phyloP scores from a whole-genome alignment of 2,888 invertebrate genomes.

The Caenorhabditis sulstoni region DNA sequence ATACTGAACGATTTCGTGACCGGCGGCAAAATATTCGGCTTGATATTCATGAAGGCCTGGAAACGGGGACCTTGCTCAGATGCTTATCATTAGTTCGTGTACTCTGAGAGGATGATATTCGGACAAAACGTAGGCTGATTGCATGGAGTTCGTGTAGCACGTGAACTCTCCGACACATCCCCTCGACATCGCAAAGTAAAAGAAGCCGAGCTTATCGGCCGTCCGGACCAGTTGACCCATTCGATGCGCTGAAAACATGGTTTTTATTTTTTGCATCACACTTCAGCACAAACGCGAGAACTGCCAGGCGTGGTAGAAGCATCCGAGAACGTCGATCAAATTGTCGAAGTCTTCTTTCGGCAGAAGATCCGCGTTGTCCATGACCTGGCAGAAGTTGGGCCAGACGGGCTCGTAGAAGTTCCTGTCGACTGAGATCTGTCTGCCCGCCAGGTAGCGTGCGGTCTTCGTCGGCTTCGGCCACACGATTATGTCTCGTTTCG shows the following conservation, averaged over 20 bases:
- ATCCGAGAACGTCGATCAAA: slow-evolving; percentile 19
- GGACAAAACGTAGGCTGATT: too few species aligned
- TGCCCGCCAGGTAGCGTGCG: not conserved
- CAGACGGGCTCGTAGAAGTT: not conserved
- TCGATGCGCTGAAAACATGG: not conserved
- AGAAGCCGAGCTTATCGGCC: slow-evolving; percentile 39
- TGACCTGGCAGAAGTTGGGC: slow-evolving; percentile 8
- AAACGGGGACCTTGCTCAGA: too few species aligned
- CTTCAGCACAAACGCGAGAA: not conserved
- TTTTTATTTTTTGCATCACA: not conserved
- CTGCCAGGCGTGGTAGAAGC: slow-evolving; percentile 30
- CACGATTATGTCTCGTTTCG: not conserved
- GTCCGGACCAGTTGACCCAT: not conserved
- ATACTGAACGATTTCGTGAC: too few species aligned
- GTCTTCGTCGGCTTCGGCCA: slow-evolving; percentile 33
- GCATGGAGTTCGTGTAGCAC: slow-evolving; percentile 12
- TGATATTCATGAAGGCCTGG: too few species aligned
- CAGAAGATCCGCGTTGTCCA: slow-evolving; percentile 25
- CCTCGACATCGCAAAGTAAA: slow-evolving; percentile 6
- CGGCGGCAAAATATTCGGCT: too few species aligned
- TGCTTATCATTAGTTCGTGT: too few species aligned
- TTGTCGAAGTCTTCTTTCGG: not conserved
- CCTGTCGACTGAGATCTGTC: slow-evolving; percentile 11
- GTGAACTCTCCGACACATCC: not conserved
- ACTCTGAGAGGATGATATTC: slow-evolving; percentile 9